Percentiles rank a stretch among this genome's conserved stretches.
These are phyloP conservation scores for Vulpes vulpes DNA, from an alignment of 2,113 vertebrate genomes.

Conservation along the genomic window DNA sequence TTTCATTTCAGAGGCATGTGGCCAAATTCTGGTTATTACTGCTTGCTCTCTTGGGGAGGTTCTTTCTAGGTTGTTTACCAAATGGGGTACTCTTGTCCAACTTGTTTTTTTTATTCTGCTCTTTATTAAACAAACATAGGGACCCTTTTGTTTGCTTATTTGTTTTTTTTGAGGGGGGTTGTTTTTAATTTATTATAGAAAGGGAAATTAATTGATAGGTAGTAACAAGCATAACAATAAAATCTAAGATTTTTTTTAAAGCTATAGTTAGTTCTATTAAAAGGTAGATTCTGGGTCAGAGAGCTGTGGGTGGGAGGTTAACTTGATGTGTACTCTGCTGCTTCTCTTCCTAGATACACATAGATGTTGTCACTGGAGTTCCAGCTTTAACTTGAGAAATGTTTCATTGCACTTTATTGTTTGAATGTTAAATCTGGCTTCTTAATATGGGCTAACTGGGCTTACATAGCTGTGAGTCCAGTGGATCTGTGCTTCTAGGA, in stretches of 20 bases:
- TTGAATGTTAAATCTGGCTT: constrained; percentile 48
- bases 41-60: constrained; percentile 2
- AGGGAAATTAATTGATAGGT: constrained; percentile 44
- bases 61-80: constrained; percentile 63
- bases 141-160: constrained; percentile 57
- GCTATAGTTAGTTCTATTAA: constrained; percentile 40
- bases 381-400: constrained; percentile 54
- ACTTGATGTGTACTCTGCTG: constrained; percentile 2
- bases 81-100: constrained; percentile 15
- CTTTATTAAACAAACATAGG: constrained; percentile 48
- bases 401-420: constrained; percentile 47
- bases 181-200: constrained; percentile 58
- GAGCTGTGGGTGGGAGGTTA: background rate
- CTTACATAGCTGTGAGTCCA: background rate
- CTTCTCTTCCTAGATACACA: constrained; percentile 40
- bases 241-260: constrained; percentile 64
- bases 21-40: constrained; percentile 61
- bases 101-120: constrained; percentile 37
- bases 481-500: constrained; percentile 28
- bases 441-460: background rate
- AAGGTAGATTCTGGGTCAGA: background rate
- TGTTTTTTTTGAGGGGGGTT: background rate
- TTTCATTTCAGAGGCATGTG: constrained; percentile 47
- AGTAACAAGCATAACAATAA: constrained; percentile 56
- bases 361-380: constrained; percentile 44